Evolutionary conservation across 2,888 invertebrate species (phyloP).

Genomic region (Lithophane ornitopus): DNA sequence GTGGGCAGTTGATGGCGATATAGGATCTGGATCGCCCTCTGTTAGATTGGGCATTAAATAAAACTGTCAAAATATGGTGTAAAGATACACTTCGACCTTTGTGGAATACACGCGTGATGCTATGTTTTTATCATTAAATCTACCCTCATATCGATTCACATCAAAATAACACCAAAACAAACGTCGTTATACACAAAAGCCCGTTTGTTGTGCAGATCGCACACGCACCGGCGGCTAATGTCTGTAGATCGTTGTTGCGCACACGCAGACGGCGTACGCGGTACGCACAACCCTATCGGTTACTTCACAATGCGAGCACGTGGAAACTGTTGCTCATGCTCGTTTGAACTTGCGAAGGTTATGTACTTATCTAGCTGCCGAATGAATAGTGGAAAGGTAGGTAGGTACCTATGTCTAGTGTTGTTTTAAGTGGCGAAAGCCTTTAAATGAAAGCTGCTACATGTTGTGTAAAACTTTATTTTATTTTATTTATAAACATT

Average conservation of each 20-base stretch:
- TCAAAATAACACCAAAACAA: conserved; percentile 56
- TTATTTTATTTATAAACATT: neutral
- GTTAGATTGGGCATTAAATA: neutral
- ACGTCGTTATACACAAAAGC: conserved; percentile 50
- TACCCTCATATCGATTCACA: conserved; percentile 23
- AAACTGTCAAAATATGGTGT: neutral
- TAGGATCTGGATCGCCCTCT: no score
- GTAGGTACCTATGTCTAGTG: neutral
- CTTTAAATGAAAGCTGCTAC: neutral
- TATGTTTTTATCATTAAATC: conserved; percentile 1
- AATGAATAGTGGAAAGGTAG: neutral
- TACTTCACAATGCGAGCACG: conserved; percentile 79
- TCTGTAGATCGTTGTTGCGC: conserved; percentile 74
- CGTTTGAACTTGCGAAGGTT: conserved; percentile 56
- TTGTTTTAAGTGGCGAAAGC: neutral
- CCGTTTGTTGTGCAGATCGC: conserved; percentile 52
- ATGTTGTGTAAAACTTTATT: neutral
- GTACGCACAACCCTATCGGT: conserved; percentile 79
- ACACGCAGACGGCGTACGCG: conserved; percentile 70
- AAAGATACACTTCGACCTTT: neutral
- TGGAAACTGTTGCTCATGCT: conserved; percentile 76
- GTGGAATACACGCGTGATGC: neutral
- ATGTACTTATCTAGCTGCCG: neutral
- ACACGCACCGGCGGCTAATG: conserved; percentile 67
- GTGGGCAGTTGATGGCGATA: neutral